Percentiles rank a stretch among this genome's conserved stretches.
Evolutionary conservation across 2,888 invertebrate genomes (phyloP).

Genomic region (Notodonta dromedarius): DNA sequence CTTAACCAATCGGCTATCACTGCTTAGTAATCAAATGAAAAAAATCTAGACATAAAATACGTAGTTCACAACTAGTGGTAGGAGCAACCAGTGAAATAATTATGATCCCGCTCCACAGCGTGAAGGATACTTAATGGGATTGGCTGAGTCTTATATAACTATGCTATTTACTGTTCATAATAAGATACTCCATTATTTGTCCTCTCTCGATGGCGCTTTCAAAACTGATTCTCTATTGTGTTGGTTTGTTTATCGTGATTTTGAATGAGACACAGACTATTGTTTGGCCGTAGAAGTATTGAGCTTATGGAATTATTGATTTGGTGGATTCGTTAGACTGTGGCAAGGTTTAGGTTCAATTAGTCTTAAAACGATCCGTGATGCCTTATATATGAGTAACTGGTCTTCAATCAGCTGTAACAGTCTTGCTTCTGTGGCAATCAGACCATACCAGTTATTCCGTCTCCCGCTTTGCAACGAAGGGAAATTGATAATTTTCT

Average conservation of each 20-base stretch:
- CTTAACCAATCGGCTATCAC: no score
- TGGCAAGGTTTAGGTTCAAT: no score
- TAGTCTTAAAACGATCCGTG: no score
- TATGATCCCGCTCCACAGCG: conserved; percentile 42
- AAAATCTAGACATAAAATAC: no score
- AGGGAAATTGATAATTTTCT: no score
- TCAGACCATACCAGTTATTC: no score
- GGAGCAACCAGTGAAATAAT: conserved; percentile 46
- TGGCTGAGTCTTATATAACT: conserved; percentile 43
- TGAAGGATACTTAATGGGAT: conserved; percentile 47
- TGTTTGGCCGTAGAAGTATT: neutral
- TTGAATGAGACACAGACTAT: neutral
- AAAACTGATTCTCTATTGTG: neutral
- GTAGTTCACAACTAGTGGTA: conserved; percentile 21
- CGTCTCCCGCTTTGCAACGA: no score
- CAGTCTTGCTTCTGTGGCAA: no score
- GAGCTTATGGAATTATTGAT: neutral
- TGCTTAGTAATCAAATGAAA: no score
- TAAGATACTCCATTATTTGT: conserved; percentile 21
- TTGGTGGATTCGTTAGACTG: no score
- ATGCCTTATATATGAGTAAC: no score
- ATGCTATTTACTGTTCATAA: conserved; percentile 29
- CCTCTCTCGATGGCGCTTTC: neutral
- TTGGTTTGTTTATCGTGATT: neutral
- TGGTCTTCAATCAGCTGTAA: no score